Conservation (phyloP, 1,140 invertebrate genomes). For the Drosophila azteca region DNA sequence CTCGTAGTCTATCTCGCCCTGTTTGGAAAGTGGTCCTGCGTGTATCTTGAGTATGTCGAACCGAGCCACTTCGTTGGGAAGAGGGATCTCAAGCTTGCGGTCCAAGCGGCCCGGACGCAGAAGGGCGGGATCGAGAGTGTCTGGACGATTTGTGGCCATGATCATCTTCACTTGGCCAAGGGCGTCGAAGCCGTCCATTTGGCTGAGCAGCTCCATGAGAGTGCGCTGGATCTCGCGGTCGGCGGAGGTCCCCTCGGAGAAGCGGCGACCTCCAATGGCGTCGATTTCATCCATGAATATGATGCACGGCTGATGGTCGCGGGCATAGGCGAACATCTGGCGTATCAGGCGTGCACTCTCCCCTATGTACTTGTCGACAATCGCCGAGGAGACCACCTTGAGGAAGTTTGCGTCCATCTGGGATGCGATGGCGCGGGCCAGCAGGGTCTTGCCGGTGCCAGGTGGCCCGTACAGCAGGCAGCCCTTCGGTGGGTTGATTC, state of each 20-base stretch:
- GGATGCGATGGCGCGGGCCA: constrained; percentile 97
- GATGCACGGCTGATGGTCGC: constrained; percentile 99
- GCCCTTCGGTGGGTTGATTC: constrained; percentile 99
- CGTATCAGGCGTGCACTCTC: constrained; percentile 99
- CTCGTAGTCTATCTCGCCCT: constrained; percentile 99
- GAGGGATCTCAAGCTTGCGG: constrained; percentile 98
- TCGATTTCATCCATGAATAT: constrained; percentile 99
- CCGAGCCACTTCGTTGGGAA: constrained; percentile 93
- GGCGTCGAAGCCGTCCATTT: constrained; percentile 99
- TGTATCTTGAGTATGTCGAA: constrained; percentile 99
- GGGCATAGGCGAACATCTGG: constrained; percentile 99
- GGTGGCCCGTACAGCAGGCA: constrained; percentile 99
- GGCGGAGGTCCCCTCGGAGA: constrained; percentile 98
- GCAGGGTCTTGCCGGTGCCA: constrained; percentile 98
- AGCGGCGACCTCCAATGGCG: constrained; percentile 97
- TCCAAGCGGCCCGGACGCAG: constrained; percentile 98
- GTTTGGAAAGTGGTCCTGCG: constrained; percentile 96
- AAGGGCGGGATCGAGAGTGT: constrained; percentile 98
- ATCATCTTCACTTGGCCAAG: constrained; percentile 94
- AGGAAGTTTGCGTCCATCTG: constrained; percentile 99
- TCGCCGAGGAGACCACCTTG: constrained; percentile 98
- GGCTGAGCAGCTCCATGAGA: constrained; percentile 99
- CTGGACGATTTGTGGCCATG: constrained; percentile 99
- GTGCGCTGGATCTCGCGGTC: constrained; percentile 99
- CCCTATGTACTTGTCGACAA: constrained; percentile 98